Percentiles rank a stretch among this genome's conserved stretches.
phyloP scores from a whole-genome alignment of 2,797 vertebrate genomes.

The Halcyon badia region DNA sequence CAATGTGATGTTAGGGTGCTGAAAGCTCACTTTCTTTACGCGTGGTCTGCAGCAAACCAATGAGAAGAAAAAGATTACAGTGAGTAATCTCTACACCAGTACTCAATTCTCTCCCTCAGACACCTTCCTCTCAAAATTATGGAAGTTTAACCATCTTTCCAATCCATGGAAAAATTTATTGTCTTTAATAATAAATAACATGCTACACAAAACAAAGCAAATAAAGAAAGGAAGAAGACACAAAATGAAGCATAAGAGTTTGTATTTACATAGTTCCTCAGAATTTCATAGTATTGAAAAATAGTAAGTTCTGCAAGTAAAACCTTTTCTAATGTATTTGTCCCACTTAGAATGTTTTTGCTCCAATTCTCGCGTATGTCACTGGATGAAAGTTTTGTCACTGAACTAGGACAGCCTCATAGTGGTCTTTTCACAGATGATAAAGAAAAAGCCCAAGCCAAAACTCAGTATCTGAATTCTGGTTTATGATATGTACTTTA shows the following conservation, averaged over 20 bases:
- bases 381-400: not conserved
- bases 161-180: not conserved
- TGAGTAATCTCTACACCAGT: not conserved
- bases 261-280: not conserved
- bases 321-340: not conserved
- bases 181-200: not conserved
- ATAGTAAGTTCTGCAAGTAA: not conserved
- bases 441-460: not conserved
- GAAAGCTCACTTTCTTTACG: not conserved
- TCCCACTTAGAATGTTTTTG: not conserved
- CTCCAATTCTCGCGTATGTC: not conserved
- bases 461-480: not conserved
- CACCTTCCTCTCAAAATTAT: not conserved
- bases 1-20: not conserved
- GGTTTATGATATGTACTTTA: not conserved
- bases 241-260: not conserved
- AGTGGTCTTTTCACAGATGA: not conserved
- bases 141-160: not conserved
- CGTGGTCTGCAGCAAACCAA: not conserved
- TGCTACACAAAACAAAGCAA: not conserved
- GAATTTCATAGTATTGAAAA: not conserved
- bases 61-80: not conserved
- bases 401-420: not conserved
- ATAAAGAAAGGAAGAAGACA: not conserved
- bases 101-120: not conserved